Percentiles rank a stretch among this genome's conserved stretches.
Conservation (phyloP, 2,888 invertebrate genomes). For the Lydus trimaculatus region DNA sequence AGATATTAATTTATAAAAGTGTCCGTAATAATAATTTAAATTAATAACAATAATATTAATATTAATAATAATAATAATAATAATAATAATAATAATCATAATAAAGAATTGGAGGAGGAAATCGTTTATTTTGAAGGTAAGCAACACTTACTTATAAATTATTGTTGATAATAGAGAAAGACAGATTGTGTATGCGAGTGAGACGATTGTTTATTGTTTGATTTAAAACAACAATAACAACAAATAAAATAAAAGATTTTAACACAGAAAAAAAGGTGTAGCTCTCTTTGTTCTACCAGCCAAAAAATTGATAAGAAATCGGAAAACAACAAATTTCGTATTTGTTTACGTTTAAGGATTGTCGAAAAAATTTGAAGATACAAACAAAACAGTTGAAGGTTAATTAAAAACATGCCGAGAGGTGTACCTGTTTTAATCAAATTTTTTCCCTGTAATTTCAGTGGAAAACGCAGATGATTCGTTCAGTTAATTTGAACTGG, state of each 20-base stretch:
- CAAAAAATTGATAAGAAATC: no score
- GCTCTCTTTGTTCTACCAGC: no score
- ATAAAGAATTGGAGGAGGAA: background rate
- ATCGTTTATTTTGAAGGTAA: slow-evolving; percentile 6
- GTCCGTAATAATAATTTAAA: background rate
- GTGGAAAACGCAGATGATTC: no score
- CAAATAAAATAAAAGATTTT: background rate
- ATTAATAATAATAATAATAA: background rate
- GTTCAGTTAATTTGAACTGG: no score
- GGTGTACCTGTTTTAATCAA: background rate
- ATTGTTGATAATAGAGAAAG: background rate
- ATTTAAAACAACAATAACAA: background rate
- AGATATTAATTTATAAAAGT: background rate
- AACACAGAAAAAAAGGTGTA: no score
- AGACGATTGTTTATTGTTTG: background rate
- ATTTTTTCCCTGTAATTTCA: no score
- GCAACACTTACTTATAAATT: slow-evolving; percentile 6
- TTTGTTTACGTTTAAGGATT: no score
- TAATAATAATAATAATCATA: background rate
- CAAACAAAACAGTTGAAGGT: background rate
- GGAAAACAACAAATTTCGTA: no score
- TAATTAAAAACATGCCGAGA: background rate
- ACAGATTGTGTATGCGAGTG: background rate
- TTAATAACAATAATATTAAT: background rate
- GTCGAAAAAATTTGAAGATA: background rate